phyloP scores from a whole-genome alignment of 2,113 vertebrate species.

The Morone chrysops region DNA sequence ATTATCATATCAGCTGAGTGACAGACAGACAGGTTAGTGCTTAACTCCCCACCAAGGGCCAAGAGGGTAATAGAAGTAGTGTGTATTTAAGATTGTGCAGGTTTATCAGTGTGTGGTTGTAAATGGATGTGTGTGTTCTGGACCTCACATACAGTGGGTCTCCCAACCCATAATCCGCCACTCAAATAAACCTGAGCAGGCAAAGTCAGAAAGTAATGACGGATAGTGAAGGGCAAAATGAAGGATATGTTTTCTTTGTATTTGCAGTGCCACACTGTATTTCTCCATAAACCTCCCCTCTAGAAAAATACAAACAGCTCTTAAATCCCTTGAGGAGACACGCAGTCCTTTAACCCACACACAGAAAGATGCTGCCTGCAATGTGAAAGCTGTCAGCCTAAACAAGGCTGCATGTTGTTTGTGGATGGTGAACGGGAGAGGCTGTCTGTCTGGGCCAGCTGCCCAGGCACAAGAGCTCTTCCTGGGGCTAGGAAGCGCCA shows the following conservation, averaged over 20 bases:
- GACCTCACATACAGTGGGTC: not conserved
- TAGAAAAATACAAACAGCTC: not conserved
- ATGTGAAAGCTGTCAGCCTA: slow-evolving; percentile 49
- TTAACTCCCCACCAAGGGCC: slow-evolving; percentile 12
- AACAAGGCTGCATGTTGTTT: slow-evolving; percentile 58
- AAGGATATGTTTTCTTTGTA: slow-evolving; percentile 17
- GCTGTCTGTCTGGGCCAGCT: slow-evolving; percentile 60
- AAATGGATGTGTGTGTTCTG: slow-evolving; percentile 25
- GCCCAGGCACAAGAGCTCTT: slow-evolving; percentile 61
- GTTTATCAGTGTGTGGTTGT: slow-evolving; percentile 21
- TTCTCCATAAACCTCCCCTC: slow-evolving; percentile 8
- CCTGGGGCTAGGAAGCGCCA: slow-evolving; percentile 43
- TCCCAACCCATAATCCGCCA: slow-evolving; percentile 19
- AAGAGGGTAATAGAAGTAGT: slow-evolving; percentile 37
- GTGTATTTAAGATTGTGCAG: slow-evolving; percentile 31
- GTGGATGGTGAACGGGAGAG: slow-evolving; percentile 46
- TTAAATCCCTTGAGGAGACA: slow-evolving; percentile 23
- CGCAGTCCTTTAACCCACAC: not conserved
- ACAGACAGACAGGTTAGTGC: slow-evolving; percentile 45
- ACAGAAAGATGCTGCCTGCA: slow-evolving; percentile 41
- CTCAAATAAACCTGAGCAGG: slow-evolving; percentile 35
- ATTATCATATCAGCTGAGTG: slow-evolving; percentile 54
- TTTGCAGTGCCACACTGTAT: not conserved
- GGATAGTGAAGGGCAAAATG: slow-evolving; percentile 24
- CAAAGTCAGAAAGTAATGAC: slow-evolving; percentile 17